Evolutionary conservation across 2,113 vertebrate genomes (phyloP).

Genomic region (human): GRCh38 chr1:107087501-107088000

Average conservation of each 20-base stretch:
- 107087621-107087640: neutral
- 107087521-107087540: neutral
- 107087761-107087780: neutral
- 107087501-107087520: neutral
- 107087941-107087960: neutral
- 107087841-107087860: neutral
- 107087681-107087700: neutral
- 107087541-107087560: neutral
- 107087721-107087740: neutral
- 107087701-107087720: neutral
- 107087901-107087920: neutral
- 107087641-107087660: neutral
- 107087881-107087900: neutral
- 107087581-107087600: neutral
- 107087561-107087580: neutral
- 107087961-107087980: neutral
- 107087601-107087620: neutral
- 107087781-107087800: neutral
- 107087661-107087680: neutral
- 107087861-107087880: neutral
- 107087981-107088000: neutral
- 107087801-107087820: neutral
- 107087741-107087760: neutral
- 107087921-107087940: neutral
- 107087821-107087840: neutral